Percentiles rank a stretch among this genome's conserved stretches.
Evolutionary conservation across 2,888 invertebrate genomes (phyloP).

Genomic region (Ashinkailepas kermadecensis): DNA sequence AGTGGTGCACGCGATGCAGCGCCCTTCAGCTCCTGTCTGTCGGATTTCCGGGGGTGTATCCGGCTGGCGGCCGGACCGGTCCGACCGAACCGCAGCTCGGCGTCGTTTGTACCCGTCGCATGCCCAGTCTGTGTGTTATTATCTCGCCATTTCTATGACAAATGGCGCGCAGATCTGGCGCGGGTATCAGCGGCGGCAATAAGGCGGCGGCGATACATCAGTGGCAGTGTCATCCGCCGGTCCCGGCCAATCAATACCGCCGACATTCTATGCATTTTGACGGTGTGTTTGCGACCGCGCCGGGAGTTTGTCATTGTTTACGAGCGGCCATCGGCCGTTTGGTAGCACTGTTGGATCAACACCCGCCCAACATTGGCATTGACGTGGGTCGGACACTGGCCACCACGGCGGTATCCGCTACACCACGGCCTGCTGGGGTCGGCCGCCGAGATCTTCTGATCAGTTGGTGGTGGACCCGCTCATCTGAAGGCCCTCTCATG

Average conservation of each 20-base stretch:
- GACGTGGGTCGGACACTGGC: no score
- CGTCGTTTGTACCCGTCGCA: neutral
- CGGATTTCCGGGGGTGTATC: neutral
- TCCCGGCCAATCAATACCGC: neutral
- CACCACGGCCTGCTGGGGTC: no score
- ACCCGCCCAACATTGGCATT: neutral
- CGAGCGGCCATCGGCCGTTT: neutral
- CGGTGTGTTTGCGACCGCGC: neutral
- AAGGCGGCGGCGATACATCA: constrained; percentile 1
- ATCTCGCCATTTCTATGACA: constrained; percentile 14
- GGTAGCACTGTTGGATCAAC: neutral
- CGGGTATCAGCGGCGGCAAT: neutral
- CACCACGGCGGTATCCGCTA: no score
- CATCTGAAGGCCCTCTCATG: no score
- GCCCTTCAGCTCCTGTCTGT: neutral
- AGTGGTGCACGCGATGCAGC: neutral
- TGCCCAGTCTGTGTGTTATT: neutral
- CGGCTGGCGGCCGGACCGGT: neutral
- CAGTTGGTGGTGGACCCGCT: no score
- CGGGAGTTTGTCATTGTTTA: constrained; percentile 10
- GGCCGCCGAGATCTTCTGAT: no score
- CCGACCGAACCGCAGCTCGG: neutral
- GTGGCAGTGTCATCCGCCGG: neutral
- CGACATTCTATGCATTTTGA: constrained; percentile 15
- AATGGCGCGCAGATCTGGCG: neutral